Evolutionary conservation across 2,888 invertebrate species (phyloP).

Genomic region (Erebia ligea): DNA sequence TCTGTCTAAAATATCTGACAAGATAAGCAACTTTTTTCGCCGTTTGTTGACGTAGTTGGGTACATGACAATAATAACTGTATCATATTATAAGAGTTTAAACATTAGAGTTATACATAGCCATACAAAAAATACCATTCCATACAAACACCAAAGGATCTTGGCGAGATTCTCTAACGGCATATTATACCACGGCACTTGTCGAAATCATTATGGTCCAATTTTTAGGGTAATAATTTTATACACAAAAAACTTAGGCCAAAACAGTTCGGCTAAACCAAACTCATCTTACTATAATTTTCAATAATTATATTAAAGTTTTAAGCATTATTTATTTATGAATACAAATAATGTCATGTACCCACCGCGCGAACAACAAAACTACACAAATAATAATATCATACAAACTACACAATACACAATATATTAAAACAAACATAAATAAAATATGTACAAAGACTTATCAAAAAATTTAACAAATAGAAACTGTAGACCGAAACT

Average conservation of each 20-base stretch:
- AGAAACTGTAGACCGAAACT: conserved; percentile 45
- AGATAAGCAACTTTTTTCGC: conserved; percentile 4
- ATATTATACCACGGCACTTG: no score
- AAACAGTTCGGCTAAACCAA: background rate
- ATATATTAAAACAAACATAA: conserved; percentile 45
- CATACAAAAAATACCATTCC: no score
- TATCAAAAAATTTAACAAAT: conserved; percentile 43
- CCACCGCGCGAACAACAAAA: conserved; percentile 14
- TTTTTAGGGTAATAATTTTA: no score
- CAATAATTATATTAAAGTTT: background rate
- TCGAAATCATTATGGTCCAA: no score
- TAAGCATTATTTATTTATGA: background rate
- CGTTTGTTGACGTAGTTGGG: no score
- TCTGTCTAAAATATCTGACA: conserved; percentile 3
- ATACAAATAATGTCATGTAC: conserved; percentile 11
- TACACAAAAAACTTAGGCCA: no score
- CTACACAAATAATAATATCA: conserved; percentile 33
- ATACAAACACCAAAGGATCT: no score
- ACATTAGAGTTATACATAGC: no score
- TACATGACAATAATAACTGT: background rate
- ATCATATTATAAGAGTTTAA: background rate
- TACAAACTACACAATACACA: conserved; percentile 45
- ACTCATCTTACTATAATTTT: no score
- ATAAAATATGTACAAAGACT: conserved; percentile 46
- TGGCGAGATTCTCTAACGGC: no score